A percentile compares a stretch with the other conserved stretches of the same genome.
These are phyloP conservation scores for Syngnathoides biaculeatus DNA, from an alignment of 2,113 vertebrate species.

Conservation along the genomic window DNA sequence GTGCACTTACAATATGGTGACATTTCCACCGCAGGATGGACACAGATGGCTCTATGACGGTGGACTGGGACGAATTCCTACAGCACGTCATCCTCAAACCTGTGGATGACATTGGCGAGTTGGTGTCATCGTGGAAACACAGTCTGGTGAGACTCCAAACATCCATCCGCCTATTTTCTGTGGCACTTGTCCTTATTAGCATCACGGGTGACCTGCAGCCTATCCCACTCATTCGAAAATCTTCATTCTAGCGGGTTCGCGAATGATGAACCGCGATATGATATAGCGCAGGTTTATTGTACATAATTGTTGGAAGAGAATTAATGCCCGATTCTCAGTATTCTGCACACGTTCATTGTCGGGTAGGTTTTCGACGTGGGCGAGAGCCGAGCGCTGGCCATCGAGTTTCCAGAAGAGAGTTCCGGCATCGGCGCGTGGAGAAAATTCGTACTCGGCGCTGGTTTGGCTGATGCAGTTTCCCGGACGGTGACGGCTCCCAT, in stretches of 20 bases:
- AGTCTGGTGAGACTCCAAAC: constrained; percentile 49
- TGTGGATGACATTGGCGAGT: constrained; percentile 65
- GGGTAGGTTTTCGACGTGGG: constrained; percentile 72
- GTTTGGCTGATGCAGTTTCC: constrained; percentile 67
- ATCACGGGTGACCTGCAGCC: neutral
- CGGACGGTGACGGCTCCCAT: constrained; percentile 71
- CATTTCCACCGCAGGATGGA: constrained; percentile 64
- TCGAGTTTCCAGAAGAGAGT: constrained; percentile 58
- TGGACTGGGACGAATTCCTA: constrained; percentile 74
- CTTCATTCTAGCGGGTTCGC: neutral
- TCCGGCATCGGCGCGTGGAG: constrained; percentile 56
- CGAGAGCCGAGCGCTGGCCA: constrained; percentile 67
- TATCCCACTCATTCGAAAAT: neutral
- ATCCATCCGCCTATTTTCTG: neutral
- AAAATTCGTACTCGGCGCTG: constrained; percentile 63
- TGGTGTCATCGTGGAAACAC: constrained; percentile 74
- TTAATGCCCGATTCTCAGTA: neutral
- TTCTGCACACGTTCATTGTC: neutral
- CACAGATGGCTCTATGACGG: constrained; percentile 70
- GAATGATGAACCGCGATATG: too few species aligned
- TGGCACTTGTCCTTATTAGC: neutral
- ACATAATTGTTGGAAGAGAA: too few species aligned
- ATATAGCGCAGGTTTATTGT: too few species aligned
- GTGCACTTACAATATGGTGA: constrained; percentile 5
- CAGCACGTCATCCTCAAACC: constrained; percentile 72